Conservation (phyloP, 2,888 invertebrate species). For the Conops quadrifasciatus region DNA sequence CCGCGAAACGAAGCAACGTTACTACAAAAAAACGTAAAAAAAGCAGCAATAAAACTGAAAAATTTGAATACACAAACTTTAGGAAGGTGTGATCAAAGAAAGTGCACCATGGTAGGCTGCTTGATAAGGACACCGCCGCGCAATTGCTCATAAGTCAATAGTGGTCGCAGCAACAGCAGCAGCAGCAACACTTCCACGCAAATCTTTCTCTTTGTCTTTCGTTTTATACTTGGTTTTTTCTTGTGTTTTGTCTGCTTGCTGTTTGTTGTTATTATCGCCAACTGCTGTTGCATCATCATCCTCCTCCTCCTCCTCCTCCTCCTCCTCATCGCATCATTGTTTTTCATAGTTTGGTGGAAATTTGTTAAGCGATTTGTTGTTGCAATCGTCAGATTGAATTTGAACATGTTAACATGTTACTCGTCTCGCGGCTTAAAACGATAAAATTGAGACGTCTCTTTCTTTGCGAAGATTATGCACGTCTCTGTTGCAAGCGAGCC, state of each 20-base stretch:
- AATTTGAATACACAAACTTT: too few species aligned
- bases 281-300: conserved; percentile 13
- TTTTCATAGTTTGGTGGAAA: conserved; percentile 10
- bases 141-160: too few species aligned
- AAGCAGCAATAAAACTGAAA: too few species aligned
- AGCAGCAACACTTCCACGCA: too few species aligned
- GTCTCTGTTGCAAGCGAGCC: not conserved
- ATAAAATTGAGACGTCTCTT: conserved; percentile 18
- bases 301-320: not conserved
- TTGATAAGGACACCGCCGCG: too few species aligned
- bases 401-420: conserved; percentile 1
- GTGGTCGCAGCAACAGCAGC: too few species aligned
- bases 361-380: conserved; percentile 19
- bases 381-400: conserved; percentile 23
- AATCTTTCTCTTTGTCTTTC: too few species aligned
- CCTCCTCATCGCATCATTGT: not conserved
- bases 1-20: not conserved
- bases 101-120: not conserved
- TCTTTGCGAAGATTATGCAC: not conserved
- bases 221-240: too few species aligned
- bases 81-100: not conserved
- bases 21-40: too few species aligned
- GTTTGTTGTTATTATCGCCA: conserved; percentile 1
- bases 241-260: not conserved
- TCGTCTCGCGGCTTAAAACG: conserved; percentile 17